These are phyloP conservation scores for Nasonia vitripennis DNA, from an alignment of 1,140 invertebrate genomes.

Conservation along the genomic window DNA sequence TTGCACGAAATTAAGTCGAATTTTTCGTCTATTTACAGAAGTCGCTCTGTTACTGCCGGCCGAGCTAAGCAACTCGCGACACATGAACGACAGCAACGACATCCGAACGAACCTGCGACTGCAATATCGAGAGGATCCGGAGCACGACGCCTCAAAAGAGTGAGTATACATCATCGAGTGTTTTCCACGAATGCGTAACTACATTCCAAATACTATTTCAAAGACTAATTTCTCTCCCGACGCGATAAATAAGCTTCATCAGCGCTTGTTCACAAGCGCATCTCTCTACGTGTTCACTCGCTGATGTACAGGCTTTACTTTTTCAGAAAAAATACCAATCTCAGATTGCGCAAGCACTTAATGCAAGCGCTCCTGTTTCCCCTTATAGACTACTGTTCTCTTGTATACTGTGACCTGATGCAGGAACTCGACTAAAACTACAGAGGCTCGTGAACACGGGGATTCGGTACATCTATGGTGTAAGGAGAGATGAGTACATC, in stretches of 20 bases:
- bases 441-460: too few relatives aligned
- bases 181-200: conserved; percentile 41
- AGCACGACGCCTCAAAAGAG: conserved; percentile 86
- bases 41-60: conserved; percentile 87
- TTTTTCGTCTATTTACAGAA: conserved; percentile 77
- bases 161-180: conserved; percentile 75
- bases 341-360: too few relatives aligned
- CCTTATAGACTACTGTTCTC: too few relatives aligned
- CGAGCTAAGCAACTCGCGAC: conserved; percentile 80
- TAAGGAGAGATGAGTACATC: too few relatives aligned
- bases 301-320: too few relatives aligned
- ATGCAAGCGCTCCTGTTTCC: too few relatives aligned
- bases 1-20: too few relatives aligned
- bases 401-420: too few relatives aligned
- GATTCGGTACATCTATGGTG: too few relatives aligned
- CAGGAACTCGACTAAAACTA: too few relatives aligned
- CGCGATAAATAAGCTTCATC: background rate
- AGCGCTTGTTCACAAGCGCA: background rate
- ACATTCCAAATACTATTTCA: background rate
- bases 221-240: background rate
- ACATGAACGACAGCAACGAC: conserved; percentile 83
- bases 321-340: too few relatives aligned
- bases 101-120: conserved; percentile 84
- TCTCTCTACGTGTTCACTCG: too few relatives aligned
- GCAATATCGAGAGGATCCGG: conserved; percentile 83